phyloP scores from a whole-genome alignment of 2,888 invertebrate species.

The Drosophila neotestacea region DNA sequence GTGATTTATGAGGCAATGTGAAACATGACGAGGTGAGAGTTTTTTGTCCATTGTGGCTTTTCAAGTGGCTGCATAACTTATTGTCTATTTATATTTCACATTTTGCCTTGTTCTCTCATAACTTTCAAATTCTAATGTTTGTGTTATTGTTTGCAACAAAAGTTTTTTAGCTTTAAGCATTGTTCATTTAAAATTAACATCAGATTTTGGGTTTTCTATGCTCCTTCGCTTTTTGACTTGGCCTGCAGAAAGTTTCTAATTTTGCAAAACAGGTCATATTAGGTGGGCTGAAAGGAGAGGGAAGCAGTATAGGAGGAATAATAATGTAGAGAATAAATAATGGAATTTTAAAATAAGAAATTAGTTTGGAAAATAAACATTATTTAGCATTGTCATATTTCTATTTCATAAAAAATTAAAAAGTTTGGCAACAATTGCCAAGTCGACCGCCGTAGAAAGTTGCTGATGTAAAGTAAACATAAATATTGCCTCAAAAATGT shows the following conservation, averaged over 20 bases:
- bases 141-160: slow-evolving; percentile 20
- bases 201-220: slow-evolving; percentile 6
- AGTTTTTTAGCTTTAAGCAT: slow-evolving; percentile 21
- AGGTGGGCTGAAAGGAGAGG: too few relatives aligned
- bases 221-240: neutral
- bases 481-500: slow-evolving; percentile 36
- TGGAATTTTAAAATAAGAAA: neutral
- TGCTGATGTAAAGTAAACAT: slow-evolving; percentile 34
- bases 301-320: neutral
- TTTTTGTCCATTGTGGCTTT: slow-evolving; percentile 32
- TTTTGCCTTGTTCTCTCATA: slow-evolving; percentile 19
- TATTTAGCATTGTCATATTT: neutral
- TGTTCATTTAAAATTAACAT: slow-evolving; percentile 25
- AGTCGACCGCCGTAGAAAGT: slow-evolving; percentile 4
- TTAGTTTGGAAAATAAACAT: neutral
- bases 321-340: neutral
- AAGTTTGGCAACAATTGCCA: neutral
- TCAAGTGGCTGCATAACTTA: slow-evolving; percentile 46
- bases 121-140: slow-evolving; percentile 15
- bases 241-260: slow-evolving; percentile 3
- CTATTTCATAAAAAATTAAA: slow-evolving; percentile 5
- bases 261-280: slow-evolving; percentile 2
- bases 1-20: slow-evolving; percentile 39
- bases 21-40: neutral
- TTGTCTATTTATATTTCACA: slow-evolving; percentile 43